These are phyloP conservation scores for Agonopterix subpropinquella DNA, from an alignment of 2,888 invertebrate species.

Conservation along the genomic window DNA sequence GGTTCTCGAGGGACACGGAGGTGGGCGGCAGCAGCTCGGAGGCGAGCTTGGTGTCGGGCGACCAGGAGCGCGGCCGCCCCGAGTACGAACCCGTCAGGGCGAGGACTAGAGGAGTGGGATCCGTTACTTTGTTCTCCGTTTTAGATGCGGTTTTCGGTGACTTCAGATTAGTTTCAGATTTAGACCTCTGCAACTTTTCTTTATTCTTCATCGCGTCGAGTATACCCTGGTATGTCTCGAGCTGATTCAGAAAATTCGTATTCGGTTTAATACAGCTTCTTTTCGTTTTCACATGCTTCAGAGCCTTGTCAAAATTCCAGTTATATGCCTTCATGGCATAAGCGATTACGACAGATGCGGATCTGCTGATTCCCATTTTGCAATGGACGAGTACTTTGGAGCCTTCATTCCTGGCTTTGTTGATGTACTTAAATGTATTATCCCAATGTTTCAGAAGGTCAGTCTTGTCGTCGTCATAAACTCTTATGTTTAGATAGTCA, in stretches of 20 bases:
- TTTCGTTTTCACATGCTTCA: constrained; percentile 92
- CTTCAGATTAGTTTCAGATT: constrained; percentile 93
- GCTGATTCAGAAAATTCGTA: constrained; percentile 93
- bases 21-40: constrained; percentile 76
- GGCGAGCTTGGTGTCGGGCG: constrained; percentile 80
- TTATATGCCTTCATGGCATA: constrained; percentile 99
- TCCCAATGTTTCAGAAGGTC: constrained; percentile 98
- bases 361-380: constrained; percentile 99
- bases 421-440: constrained; percentile 97
- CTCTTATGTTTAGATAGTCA: constrained; percentile 96
- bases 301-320: constrained; percentile 93
- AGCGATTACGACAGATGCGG: constrained; percentile 98
- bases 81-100: constrained; percentile 62
- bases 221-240: constrained; percentile 97
- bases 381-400: constrained; percentile 98
- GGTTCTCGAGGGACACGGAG: constrained; percentile 81
- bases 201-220: constrained; percentile 97
- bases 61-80: constrained; percentile 83
- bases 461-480: constrained; percentile 97
- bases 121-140: constrained; percentile 74
- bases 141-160: constrained; percentile 77
- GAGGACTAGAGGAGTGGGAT: constrained; percentile 78
- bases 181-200: constrained; percentile 93
- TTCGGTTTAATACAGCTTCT: constrained; percentile 97
- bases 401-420: constrained; percentile 90